Base-by-base conservation (phyloP, 2,888 invertebrate species). In the Brachyptera risi region DNA sequence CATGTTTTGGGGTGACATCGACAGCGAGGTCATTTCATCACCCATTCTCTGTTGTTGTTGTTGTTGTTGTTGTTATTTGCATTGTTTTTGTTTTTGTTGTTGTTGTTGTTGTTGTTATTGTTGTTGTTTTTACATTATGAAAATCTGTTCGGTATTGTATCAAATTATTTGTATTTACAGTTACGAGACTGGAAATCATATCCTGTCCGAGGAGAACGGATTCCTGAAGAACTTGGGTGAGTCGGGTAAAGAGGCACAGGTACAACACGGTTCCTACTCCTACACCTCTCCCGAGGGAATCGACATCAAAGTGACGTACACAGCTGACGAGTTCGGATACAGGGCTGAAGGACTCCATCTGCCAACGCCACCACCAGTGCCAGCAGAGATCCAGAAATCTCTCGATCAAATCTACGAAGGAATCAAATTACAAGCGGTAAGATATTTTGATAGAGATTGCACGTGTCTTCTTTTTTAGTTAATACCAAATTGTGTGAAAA, bases 321-420 rank as follows among this genome's bases (percentile, higher is more conserved):
- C 87, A 17, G 91, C 91, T 68, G 90, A 91, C 70, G 90, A 91
- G 73, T 83, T 82, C 69, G 91, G 91, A 51, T 91, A 91, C 83
- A 86, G 87, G 67, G 87, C 89, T 56, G 80, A 82, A 67, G 90
- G 91, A 0, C 89, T 88, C 73, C 91, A 91, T 73, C 83, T 91
- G 71, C 91, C 91, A 65, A 91, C 91, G 56, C 87, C 90, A 64
- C 90, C 91, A 13, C 90, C 91, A 64, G 86, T 90, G 24, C 89
- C 90, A 58, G 82, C 86, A 65, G 91, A 90, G 79, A 90, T 91
- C 70, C 92, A 92, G 76, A 91, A 90, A 73, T 90, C 91, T 59
- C 80, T 92, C 64, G 92, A 92, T 74, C 84, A 91, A 71, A 92
- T 92, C 75, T 92, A 86, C 74, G 90, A 89, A 62, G 90, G 90